Base-by-base conservation (phyloP, 2,888 invertebrate species). In the Melikaiella ostensackeni region DNA sequence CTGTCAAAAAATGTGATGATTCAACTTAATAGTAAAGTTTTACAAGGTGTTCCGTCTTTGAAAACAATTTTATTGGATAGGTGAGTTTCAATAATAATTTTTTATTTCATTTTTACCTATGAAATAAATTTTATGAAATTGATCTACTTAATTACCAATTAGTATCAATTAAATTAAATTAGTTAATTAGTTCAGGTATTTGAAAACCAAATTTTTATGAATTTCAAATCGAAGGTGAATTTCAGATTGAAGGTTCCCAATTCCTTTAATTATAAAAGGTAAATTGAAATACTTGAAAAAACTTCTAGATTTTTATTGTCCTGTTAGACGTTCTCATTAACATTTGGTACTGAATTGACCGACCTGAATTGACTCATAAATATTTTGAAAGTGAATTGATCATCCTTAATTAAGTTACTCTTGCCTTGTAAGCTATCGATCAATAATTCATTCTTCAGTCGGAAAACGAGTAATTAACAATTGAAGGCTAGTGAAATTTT, bases 1-100 rank as follows among this genome's bases (percentile, higher is more conserved):
- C 83, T 91, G 24, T 88, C 89, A 2, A 85, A 86, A 63, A 91
- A 91, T 74, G 76, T 85, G 63, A 83, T 91, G 84, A 86, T 86
- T 66, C 86, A 87, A 57, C 74, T 91, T 73, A 83, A 86, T 27
- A 59, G 38, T n/a, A 59, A 75, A 19, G 79, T 85, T 0, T 75
- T 89, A 27, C 75, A 82, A 24, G 30, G 74, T 2, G 61, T 87
- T 66, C 79, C 79, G 2, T 82, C 81, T 61, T 79, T 90, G 21
- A 79, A 57, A 35, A 82, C 79, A 42, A 80, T 90, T 75, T 85
- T 83, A 19, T 81, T 90, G 73, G 81, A 85, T 62, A 84, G 86
- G 89, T 89, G 85, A 24, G 78, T 76, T 16, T 21, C 11, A 19
- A 61, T 76, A 73, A 75, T 55, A 50, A 11, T 80, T 73, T 42